A percentile compares a stretch with the other conserved stretches of the same genome.
These are phyloP conservation scores for Cataglyphis hispanica DNA, from an alignment of 1,140 invertebrate genomes.

Conservation along the genomic window DNA sequence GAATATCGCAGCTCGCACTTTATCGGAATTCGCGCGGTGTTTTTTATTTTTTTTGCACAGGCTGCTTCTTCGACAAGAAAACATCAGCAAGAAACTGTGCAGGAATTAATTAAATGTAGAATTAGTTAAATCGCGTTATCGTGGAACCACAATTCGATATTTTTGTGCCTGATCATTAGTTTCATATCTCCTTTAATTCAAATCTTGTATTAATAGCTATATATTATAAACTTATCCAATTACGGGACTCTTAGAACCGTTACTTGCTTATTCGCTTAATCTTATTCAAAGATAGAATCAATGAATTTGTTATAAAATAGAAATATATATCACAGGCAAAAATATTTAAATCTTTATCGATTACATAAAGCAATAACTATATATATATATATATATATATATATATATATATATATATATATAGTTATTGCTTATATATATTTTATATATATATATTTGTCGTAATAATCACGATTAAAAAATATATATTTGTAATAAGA, in stretches of 20 bases:
- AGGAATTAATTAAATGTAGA: neutral
- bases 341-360: slow-evolving; percentile 27
- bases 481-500: slow-evolving; percentile 1
- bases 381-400: too few relatives aligned
- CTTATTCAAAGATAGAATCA: neutral
- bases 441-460: too few relatives aligned
- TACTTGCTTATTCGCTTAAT: slow-evolving; percentile 23
- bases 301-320: slow-evolving; percentile 10
- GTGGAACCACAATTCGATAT: neutral
- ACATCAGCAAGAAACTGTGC: neutral
- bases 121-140: neutral
- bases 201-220: slow-evolving; percentile 25
- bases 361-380: neutral
- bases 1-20: neutral
- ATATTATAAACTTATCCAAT: slow-evolving; percentile 15
- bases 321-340: neutral
- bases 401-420: too few relatives aligned
- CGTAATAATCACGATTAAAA: neutral
- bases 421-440: too few relatives aligned
- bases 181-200: slow-evolving; percentile 10
- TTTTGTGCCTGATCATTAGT: neutral
- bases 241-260: slow-evolving; percentile 2
- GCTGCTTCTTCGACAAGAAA: neutral
- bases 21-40: neutral
- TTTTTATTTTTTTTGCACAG: slow-evolving; percentile 1